A percentile compares a stretch with the other conserved stretches of the same genome.
Evolutionary conservation across 2,797 vertebrate genomes (phyloP).

Genomic region (Chloroceryle amazona): DNA sequence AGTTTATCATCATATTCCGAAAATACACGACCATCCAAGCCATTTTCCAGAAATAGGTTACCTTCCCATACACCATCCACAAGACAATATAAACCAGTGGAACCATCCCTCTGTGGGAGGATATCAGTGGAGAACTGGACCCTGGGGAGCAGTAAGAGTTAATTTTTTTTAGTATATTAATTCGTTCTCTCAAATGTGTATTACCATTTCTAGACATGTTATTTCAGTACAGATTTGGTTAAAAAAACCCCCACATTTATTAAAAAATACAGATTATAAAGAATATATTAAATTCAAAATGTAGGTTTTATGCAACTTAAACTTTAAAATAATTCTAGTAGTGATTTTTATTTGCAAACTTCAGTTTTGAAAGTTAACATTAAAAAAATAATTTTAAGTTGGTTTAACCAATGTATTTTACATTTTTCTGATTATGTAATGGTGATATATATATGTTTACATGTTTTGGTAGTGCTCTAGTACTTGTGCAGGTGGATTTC

Average conservation of each 20-base stretch:
- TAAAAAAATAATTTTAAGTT: not conserved
- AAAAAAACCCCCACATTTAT: not conserved
- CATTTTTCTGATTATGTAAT: not conserved
- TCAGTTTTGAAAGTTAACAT: not conserved
- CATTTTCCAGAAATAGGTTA: slow-evolving; percentile 75
- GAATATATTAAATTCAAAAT: not conserved
- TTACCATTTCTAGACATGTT: not conserved
- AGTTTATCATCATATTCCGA: slow-evolving; percentile 80
- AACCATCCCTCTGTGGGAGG: slow-evolving; percentile 82
- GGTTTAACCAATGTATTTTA: not conserved
- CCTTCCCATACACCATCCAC: slow-evolving; percentile 80
- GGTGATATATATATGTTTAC: not conserved
- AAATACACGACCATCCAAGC: slow-evolving; percentile 80
- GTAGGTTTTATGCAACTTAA: not conserved
- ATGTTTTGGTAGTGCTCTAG: slow-evolving; percentile 90
- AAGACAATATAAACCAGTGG: slow-evolving; percentile 85
- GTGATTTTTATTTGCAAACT: not conserved
- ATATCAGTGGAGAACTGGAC: slow-evolving; percentile 97
- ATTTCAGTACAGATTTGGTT: not conserved
- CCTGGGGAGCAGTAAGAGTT: slow-evolving; percentile 95
- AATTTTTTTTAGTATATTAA: not conserved
- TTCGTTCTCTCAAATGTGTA: not conserved
- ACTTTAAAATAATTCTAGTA: not conserved
- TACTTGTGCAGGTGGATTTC: slow-evolving; percentile 92
- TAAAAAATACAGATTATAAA: not conserved